phyloP scores from a whole-genome alignment of 1,140 invertebrate genomes.

The Atta colombica region DNA sequence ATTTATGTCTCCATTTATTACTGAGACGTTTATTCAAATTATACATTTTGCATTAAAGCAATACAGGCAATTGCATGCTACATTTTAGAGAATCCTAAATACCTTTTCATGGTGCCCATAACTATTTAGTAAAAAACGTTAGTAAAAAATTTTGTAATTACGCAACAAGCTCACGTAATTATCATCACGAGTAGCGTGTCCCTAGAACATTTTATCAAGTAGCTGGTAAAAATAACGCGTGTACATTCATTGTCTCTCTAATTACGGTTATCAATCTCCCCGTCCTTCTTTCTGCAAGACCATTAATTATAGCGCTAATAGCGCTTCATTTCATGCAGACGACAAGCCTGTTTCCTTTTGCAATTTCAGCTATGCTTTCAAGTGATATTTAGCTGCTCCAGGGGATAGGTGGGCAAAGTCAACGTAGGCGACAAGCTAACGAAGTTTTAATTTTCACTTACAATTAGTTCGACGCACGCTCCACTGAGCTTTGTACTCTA shows the following conservation, averaged over 20 bases:
- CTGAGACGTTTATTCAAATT: background rate
- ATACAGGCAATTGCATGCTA: background rate
- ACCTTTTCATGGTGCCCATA: too few species aligned
- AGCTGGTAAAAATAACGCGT: slow-evolving; percentile 53
- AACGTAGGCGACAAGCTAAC: slow-evolving; percentile 56
- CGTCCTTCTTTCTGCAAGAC: slow-evolving; percentile 46
- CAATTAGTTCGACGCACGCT: slow-evolving; percentile 61
- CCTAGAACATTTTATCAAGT: slow-evolving; percentile 37
- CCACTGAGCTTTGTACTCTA: slow-evolving; percentile 57
- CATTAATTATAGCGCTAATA: slow-evolving; percentile 58
- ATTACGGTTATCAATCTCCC: slow-evolving; percentile 59
- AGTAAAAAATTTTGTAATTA: slow-evolving; percentile 10
- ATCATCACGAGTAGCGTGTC: slow-evolving; percentile 37
- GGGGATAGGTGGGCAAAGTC: slow-evolving; percentile 20
- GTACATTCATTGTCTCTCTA: slow-evolving; percentile 60
- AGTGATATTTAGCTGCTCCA: slow-evolving; percentile 49
- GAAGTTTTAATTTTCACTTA: slow-evolving; percentile 64
- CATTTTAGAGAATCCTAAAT: background rate
- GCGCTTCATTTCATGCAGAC: slow-evolving; percentile 46
- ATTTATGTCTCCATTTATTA: background rate
- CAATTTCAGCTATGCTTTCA: slow-evolving; percentile 61
- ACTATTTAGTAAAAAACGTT: background rate
- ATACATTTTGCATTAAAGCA: background rate
- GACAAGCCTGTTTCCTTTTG: slow-evolving; percentile 50
- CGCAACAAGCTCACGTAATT: slow-evolving; percentile 41